Evolutionary conservation across 2,888 invertebrate genomes (phyloP).

Genomic region (Tyria jacobaeae): DNA sequence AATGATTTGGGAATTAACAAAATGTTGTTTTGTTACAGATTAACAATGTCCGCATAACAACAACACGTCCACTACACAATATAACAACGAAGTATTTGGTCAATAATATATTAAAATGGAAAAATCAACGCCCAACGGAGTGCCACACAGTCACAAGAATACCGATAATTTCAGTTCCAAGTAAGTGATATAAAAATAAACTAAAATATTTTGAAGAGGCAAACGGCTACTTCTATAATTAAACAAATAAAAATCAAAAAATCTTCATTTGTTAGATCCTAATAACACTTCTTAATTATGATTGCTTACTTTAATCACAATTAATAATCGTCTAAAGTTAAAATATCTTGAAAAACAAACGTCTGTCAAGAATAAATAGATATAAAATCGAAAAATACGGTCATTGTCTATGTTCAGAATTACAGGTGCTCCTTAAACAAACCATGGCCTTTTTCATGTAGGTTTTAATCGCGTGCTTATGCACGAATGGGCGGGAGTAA

Average conservation of each 20-base stretch:
- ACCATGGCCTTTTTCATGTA: too few relatives aligned
- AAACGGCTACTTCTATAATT: neutral
- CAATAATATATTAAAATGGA: slow-evolving; percentile 49
- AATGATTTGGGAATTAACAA: neutral
- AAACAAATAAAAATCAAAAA: too few relatives aligned
- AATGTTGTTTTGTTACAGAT: slow-evolving; percentile 7
- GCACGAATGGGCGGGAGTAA: too few relatives aligned
- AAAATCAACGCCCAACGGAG: slow-evolving; percentile 54
- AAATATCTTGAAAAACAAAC: neutral
- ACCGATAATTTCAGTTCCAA: slow-evolving; percentile 70
- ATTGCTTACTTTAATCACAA: neutral
- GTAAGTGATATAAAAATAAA: slow-evolving; percentile 52
- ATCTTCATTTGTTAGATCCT: neutral
- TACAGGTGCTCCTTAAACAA: too few relatives aligned
- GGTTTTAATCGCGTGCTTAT: too few relatives aligned
- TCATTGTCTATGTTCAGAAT: too few relatives aligned
- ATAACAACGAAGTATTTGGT: neutral
- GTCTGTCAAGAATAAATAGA: too few relatives aligned
- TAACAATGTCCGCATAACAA: slow-evolving; percentile 36
- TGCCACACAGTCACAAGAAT: slow-evolving; percentile 57
- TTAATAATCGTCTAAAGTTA: neutral
- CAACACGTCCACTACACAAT: neutral
- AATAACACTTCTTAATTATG: neutral
- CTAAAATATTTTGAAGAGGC: neutral
- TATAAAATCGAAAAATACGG: too few relatives aligned